Evolutionary conservation across 2,113 vertebrate species (phyloP).

Genomic region (Fregetta grallaria): DNA sequence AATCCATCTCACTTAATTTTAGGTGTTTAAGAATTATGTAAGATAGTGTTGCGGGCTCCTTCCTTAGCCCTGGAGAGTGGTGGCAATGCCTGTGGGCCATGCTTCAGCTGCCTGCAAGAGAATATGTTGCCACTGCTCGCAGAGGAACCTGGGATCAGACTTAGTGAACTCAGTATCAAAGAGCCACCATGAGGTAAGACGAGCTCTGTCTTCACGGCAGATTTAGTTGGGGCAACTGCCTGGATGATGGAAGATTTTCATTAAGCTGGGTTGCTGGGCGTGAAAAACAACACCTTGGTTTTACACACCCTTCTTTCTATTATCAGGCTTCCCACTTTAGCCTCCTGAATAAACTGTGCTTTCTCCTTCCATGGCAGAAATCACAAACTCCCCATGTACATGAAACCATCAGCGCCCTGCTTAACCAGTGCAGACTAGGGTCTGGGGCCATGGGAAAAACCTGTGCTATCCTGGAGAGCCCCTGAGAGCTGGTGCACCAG

Average conservation of each 20-base stretch:
- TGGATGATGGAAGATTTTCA: not conserved
- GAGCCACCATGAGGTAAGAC: not conserved
- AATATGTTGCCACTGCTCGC: too few species aligned
- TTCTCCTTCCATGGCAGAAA: not conserved
- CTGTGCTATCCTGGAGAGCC: not conserved
- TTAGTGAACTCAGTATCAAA: not conserved
- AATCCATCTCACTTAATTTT: not conserved
- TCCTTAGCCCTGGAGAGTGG: not conserved
- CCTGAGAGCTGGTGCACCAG: not conserved
- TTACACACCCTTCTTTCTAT: not conserved
- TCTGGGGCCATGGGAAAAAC: not conserved
- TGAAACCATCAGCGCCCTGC: not conserved
- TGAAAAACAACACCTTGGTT: not conserved
- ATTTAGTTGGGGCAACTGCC: not conserved
- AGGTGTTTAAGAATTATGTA: not conserved
- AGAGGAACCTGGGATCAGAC: not conserved
- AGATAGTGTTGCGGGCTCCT: not conserved
- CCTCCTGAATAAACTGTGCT: not conserved
- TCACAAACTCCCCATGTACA: not conserved
- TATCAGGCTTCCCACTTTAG: not conserved
- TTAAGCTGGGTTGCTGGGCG: not conserved
- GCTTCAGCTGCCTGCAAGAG: not conserved
- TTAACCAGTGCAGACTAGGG: not conserved
- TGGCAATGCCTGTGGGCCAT: not conserved
- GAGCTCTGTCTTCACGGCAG: not conserved